Evolutionary conservation across 1,140 invertebrate species (phyloP).

Genomic region (Drosophila nigromelanica): DNA sequence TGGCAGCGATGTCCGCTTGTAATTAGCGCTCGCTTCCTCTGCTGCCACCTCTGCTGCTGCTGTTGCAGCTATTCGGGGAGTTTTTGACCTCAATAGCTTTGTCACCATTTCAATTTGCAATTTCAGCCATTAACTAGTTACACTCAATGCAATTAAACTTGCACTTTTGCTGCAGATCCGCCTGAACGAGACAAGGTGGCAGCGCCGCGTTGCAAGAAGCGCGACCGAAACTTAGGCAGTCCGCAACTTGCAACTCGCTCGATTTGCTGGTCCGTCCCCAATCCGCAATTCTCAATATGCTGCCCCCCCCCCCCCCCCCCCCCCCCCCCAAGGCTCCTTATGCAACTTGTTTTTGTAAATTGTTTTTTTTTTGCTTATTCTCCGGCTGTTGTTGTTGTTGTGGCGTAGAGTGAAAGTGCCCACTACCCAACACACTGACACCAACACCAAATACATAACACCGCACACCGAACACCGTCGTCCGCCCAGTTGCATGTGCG

Average conservation of each 20-base stretch:
- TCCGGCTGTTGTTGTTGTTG: slow-evolving; percentile 28
- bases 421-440: slow-evolving; percentile 23
- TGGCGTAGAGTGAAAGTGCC: slow-evolving; percentile 56
- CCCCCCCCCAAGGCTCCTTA: neutral
- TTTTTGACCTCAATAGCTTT: slow-evolving; percentile 80
- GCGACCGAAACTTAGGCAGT: slow-evolving; percentile 36
- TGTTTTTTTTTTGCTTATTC: too few relatives aligned
- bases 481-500: slow-evolving; percentile 57
- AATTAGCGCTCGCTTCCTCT: slow-evolving; percentile 64
- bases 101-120: slow-evolving; percentile 83
- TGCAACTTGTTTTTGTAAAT: too few relatives aligned
- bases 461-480: neutral
- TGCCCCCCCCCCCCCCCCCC: neutral
- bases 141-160: slow-evolving; percentile 81
- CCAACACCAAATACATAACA: too few relatives aligned
- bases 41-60: slow-evolving; percentile 12
- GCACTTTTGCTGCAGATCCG: slow-evolving; percentile 60
- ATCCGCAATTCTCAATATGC: neutral
- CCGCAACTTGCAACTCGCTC: slow-evolving; percentile 25
- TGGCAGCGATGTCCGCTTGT: slow-evolving; percentile 73
- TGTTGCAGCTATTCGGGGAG: slow-evolving; percentile 53
- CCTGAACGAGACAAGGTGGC: slow-evolving; percentile 35
- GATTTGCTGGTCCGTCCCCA: neutral
- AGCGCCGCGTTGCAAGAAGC: slow-evolving; percentile 44
- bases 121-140: slow-evolving; percentile 81